Percentiles rank a stretch among this genome's conserved stretches.
Conservation (phyloP, 2,797 vertebrate genomes). For the Megalops cyprinoides region DNA sequence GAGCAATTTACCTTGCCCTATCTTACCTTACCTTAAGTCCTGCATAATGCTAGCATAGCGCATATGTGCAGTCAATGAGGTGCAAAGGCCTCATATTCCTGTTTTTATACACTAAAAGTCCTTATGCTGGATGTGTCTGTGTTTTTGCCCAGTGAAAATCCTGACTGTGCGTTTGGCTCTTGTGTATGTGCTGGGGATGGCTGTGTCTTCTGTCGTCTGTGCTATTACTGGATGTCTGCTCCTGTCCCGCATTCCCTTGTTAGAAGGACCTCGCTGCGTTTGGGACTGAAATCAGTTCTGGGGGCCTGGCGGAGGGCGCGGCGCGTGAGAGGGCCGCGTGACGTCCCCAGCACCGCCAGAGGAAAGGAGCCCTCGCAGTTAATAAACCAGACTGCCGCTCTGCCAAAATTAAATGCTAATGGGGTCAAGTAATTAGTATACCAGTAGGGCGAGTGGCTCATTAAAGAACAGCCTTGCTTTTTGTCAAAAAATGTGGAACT, state of each 20-base stretch:
- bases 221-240: not conserved
- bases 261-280: not conserved
- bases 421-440: constrained; percentile 36
- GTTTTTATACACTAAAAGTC: not conserved
- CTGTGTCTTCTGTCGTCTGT: no score
- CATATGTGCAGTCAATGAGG: not conserved
- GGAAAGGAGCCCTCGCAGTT: constrained; percentile 18
- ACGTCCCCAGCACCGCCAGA: constrained; percentile 9
- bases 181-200: no score
- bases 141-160: no score
- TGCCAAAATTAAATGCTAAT: constrained; percentile 36
- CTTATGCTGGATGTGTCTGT: not conserved
- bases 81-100: no score
- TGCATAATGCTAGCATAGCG: no score
- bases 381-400: constrained; percentile 27
- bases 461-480: constrained; percentile 38
- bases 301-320: not conserved
- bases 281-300: not conserved
- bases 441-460: constrained; percentile 29
- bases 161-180: no score
- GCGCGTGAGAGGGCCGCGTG: constrained; percentile 1
- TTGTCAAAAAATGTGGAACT: constrained; percentile 15
- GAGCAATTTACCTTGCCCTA: no score
- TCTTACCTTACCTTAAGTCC: no score
- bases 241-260: not conserved